phyloP scores from a whole-genome alignment of 2,888 invertebrate genomes.

The Coecobrya sp. region DNA sequence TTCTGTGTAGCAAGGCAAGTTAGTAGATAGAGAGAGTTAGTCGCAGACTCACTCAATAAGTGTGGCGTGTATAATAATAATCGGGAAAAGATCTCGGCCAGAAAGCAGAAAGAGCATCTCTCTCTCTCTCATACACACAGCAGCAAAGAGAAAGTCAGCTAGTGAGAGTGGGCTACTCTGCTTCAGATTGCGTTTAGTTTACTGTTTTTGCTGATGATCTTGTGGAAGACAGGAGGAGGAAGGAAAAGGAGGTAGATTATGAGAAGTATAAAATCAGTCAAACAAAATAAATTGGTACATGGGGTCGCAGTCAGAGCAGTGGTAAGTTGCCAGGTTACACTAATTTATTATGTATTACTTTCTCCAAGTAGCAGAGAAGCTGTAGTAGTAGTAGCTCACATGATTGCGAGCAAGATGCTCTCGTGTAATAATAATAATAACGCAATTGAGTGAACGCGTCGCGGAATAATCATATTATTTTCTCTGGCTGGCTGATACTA shows the following conservation, averaged over 20 bases:
- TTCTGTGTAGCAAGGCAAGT: background rate
- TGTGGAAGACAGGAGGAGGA: background rate
- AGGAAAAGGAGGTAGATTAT: background rate
- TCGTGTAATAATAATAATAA: background rate
- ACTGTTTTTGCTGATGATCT: background rate
- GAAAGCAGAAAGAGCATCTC: background rate
- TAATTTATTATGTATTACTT: conserved; percentile 31
- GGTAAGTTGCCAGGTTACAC: background rate
- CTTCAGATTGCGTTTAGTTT: background rate
- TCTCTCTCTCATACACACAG: background rate
- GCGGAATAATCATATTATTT: background rate
- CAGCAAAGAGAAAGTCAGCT: background rate
- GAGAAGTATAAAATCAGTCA: conserved; percentile 26
- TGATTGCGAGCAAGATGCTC: background rate
- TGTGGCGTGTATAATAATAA: conserved; percentile 49
- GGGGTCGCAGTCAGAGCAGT: background rate
- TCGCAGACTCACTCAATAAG: conserved; percentile 34
- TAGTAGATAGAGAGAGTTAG: background rate
- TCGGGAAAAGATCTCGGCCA: conserved; percentile 23
- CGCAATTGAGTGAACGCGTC: conserved; percentile 7
- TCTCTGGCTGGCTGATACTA: background rate
- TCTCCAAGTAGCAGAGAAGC: background rate
- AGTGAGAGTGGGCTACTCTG: background rate
- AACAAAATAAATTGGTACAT: conserved; percentile 36
- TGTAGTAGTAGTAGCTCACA: no score